Evolutionary conservation across 2,888 invertebrate species (phyloP), one percentile per base, ranked within the genome.

Genomic region (Netelia fuscicornis): DNA sequence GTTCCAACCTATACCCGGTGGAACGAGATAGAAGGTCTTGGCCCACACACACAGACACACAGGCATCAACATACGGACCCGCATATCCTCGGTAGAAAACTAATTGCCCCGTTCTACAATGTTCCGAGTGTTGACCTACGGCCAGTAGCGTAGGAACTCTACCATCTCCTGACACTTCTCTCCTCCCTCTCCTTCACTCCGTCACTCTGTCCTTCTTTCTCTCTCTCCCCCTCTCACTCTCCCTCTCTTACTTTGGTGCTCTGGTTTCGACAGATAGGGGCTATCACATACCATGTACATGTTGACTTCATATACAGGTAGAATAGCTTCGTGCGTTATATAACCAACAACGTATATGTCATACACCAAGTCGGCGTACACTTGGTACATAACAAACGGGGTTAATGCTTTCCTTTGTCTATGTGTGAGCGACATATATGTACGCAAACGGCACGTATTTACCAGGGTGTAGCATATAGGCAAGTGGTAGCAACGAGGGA

Each of bases 41-140:
- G 58, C 3, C 25, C 44, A 60, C 30, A 77, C 67, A 67, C 64
- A 23, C 64, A 60, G 30, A 2, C 30, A 30, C 17, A 67, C 17
- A 17, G 2, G 42, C 42, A 48, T 58, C 60, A 23, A 17, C 42
- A 17, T 20, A 60, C 23, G 62, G 78, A 74, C 85, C 86, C 86
- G 81, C 79, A 54, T 84, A 86, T 84, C 82, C 84, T 84, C 77
- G 68, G 71, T n/a, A 58, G 62, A 67, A 86, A 87, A 87, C 84
- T 87, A 87, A 87, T 87, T 87, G 87, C 81, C 83, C 81, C 84
- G 83, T 83, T 81, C 64, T 70, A 78, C 48, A 78, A 71, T 58
- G 37, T 76, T 67, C 70, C 83, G 71, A 85, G 74, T 87, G 87
- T 87, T 87, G 87, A 87, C 87, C 86, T 67, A 81, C 67, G 81